Conservation (phyloP, 2,888 invertebrate genomes). For the Hofmannophila pseudospretella region DNA sequence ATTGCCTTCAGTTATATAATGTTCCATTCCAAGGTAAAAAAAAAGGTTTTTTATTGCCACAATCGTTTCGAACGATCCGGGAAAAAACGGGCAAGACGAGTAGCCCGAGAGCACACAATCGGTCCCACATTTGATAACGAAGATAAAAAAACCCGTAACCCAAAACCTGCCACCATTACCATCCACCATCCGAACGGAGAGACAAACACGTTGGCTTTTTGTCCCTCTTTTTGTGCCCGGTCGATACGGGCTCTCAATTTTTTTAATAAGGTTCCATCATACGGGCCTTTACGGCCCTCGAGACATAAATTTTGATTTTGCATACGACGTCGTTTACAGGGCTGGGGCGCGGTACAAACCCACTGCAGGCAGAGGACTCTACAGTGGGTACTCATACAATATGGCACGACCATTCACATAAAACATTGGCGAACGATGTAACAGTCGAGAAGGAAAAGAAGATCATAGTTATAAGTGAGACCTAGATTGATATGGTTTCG, state of each 20-base stretch:
- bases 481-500: too few relatives aligned
- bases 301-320: constrained; percentile 23
- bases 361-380: too few relatives aligned
- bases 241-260: constrained; percentile 23
- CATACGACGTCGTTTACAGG: constrained; percentile 9
- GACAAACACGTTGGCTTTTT: constrained; percentile 3
- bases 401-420: too few relatives aligned
- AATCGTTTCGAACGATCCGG: too few relatives aligned
- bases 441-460: too few relatives aligned
- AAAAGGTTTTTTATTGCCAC: too few relatives aligned
- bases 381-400: too few relatives aligned
- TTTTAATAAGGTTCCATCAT: constrained; percentile 11
- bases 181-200: neutral
- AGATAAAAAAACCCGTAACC: constrained; percentile 11
- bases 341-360: neutral
- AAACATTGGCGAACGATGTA: too few relatives aligned
- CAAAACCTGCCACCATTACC: too few relatives aligned
- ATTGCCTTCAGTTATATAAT: too few relatives aligned
- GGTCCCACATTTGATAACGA: constrained; percentile 1
- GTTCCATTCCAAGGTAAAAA: too few relatives aligned
- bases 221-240: constrained; percentile 2
- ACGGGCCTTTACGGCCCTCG: constrained; percentile 22
- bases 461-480: too few relatives aligned
- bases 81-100: constrained; percentile 3
- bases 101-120: constrained; percentile 2